Conservation (phyloP, 2,113 vertebrate species). For the Seriola dumerili region DNA sequence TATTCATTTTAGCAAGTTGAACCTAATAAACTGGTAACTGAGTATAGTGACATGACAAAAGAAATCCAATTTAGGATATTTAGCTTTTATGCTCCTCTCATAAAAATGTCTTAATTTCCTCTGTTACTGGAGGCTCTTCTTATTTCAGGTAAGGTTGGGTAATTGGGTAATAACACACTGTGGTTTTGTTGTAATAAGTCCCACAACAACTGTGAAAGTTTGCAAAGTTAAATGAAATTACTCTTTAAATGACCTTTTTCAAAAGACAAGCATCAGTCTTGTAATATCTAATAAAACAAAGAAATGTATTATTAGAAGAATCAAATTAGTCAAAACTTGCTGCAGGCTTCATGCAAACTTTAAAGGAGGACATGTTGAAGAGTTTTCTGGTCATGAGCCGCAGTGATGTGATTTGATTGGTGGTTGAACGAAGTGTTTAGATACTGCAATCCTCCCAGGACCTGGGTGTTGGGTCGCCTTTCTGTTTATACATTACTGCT, state of each 20-base stretch:
- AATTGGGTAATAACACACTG: not conserved
- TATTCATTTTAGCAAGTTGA: too few species aligned
- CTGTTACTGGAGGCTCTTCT: not conserved
- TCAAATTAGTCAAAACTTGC: not conserved
- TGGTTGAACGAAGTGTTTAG: slow-evolving; percentile 5
- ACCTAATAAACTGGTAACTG: too few species aligned
- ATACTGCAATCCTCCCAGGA: slow-evolving; percentile 36
- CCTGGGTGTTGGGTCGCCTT: slow-evolving; percentile 35
- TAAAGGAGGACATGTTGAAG: not conserved
- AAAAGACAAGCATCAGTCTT: not conserved
- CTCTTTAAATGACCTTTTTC: too few species aligned
- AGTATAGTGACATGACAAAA: too few species aligned
- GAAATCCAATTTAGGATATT: not conserved
- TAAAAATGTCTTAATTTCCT: not conserved
- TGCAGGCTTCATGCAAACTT: not conserved
- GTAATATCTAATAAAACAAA: not conserved
- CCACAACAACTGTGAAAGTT: too few species aligned
- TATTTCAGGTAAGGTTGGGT: not conserved
- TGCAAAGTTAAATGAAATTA: too few species aligned
- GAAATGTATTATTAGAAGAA: not conserved
- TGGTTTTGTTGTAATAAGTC: too few species aligned
- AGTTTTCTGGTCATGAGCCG: not conserved
- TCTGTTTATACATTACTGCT: slow-evolving; percentile 69
- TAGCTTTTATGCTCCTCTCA: not conserved
- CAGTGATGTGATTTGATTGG: not conserved